A percentile compares a stretch with the other conserved stretches of the same genome.
These are phyloP conservation scores for Salvelinus fontinalis DNA, from an alignment of 2,113 vertebrate genomes.

Conservation along the genomic window DNA sequence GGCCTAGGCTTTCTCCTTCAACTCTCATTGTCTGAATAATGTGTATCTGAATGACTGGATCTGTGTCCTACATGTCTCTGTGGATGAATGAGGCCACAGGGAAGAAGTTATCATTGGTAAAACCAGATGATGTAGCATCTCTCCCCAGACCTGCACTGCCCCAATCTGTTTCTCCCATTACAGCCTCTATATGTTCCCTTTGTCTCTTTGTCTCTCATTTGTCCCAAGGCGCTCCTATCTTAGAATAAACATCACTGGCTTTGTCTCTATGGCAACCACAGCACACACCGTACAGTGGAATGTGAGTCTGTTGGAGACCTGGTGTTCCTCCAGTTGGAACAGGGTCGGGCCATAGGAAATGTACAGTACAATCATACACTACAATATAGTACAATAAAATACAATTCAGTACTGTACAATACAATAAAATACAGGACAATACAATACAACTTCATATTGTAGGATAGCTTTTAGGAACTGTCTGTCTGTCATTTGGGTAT, in stretches of 20 bases:
- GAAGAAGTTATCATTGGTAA: slow-evolving; percentile 2
- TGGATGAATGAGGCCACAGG: not conserved
- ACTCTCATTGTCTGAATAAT: not conserved
- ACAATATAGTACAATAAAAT: too few species aligned
- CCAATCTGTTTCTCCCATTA: slow-evolving; percentile 16
- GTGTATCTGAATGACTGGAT: not conserved
- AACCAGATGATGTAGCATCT: slow-evolving; percentile 7
- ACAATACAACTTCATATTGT: too few species aligned
- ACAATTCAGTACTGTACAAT: too few species aligned
- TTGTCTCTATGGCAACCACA: slow-evolving; percentile 74
- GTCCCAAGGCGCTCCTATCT: slow-evolving; percentile 63
- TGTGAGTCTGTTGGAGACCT: slow-evolving; percentile 11
- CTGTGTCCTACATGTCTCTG: slow-evolving; percentile 6
- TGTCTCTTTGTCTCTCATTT: slow-evolving; percentile 40
- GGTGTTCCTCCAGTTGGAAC: not conserved
- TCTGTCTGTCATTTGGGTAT: slow-evolving; percentile 43
- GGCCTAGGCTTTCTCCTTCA: not conserved
- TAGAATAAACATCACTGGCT: slow-evolving; percentile 69
- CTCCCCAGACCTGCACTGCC: not conserved
- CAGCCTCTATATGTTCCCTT: slow-evolving; percentile 30
- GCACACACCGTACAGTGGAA: slow-evolving; percentile 37
- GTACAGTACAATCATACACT: not conserved
- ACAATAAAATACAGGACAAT: too few species aligned
- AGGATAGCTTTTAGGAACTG: not conserved
- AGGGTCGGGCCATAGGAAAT: not conserved